A percentile compares a stretch with the other conserved stretches of the same genome.
phyloP scores from a whole-genome alignment of 2,113 vertebrate species.

The Mesoclemmys tuberculata region DNA sequence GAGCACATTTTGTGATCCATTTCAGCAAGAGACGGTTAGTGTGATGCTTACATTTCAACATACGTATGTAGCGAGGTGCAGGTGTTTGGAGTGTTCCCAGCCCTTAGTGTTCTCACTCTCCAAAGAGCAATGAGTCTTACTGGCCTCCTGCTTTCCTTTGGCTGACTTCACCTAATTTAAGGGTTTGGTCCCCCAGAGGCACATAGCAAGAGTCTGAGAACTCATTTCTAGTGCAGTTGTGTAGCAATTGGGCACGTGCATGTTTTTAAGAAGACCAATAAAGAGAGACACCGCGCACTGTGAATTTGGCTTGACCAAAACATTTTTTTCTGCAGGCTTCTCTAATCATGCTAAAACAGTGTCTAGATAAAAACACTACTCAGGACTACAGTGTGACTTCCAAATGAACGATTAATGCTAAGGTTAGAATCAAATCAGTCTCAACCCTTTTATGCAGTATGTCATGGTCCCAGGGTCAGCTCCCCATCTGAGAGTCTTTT shows the following conservation, averaged over 20 bases:
- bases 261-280: too few species aligned
- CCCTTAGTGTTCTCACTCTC: neutral
- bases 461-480: neutral
- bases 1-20: accelerated
- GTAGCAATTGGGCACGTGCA: neutral
- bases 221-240: neutral
- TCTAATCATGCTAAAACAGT: neutral
- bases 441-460: neutral
- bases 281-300: neutral
- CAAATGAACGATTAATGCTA: neutral
- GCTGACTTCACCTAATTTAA: constrained; percentile 32
- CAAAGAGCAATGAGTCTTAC: neutral
- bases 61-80: neutral
- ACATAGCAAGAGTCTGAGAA: neutral
- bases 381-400: neutral
- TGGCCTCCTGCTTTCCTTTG: neutral
- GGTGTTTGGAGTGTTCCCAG: constrained; percentile 55
- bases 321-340: neutral
- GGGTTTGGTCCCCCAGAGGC: neutral
- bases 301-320: neutral
- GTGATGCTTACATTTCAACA: neutral
- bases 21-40: neutral
- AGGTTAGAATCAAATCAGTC: neutral
- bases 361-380: neutral
- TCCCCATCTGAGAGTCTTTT: too few species aligned